Base-by-base conservation (phyloP, 1,140 invertebrate genomes). In the Parasteatoda tepidariorum region DNA sequence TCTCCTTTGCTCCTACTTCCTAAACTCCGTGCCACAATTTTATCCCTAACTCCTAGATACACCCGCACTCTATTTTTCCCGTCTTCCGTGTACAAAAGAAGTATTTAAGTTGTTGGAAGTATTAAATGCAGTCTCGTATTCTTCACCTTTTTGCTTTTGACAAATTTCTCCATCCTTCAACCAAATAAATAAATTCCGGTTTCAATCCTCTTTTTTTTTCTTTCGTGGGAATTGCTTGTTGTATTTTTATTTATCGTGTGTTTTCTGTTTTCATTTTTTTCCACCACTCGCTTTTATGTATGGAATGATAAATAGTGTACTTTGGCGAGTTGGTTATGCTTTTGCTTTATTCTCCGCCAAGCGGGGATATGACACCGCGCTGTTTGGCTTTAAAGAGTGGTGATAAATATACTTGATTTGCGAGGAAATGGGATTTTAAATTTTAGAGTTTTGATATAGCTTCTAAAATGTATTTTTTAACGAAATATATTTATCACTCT, bases 161-260 rank as follows among this genome's bases (percentile, higher is more conserved):
- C 78, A 71, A 82, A 82, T 82, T 71, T 71, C 54, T 71, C 78
- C 38, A 70, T 82, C 78, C 78, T 82, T 82, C 78, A 70, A 41
- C 31, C 41, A 67, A 31, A 82, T 82, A 82, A 82, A 82, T 82
- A 82, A 70, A 82, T 70, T 82, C 67, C 66, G 64, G 66, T 71
- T 75, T 62, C 66, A 48, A 28, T 22, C 28, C 7, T 3, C 30
- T 13, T 55, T 78, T 38, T 75, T 61, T 5, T 11, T 62, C n/a
- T 75, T 75, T 75, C 33, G n/a, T 13, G 38, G 18, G 38, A 48
- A 48, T 48, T 48, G 9, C 18, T 9, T 18, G 38, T 9, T 48
- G 38, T 48, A 48, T 48, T 48, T 48, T 48, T 48, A 48, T 48
- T 48, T 48, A 48, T 48, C 18, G 38, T 48, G 38, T 4, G 38